Base-by-base conservation (phyloP, 2,888 invertebrate species). In the Phengaris alcon region DNA sequence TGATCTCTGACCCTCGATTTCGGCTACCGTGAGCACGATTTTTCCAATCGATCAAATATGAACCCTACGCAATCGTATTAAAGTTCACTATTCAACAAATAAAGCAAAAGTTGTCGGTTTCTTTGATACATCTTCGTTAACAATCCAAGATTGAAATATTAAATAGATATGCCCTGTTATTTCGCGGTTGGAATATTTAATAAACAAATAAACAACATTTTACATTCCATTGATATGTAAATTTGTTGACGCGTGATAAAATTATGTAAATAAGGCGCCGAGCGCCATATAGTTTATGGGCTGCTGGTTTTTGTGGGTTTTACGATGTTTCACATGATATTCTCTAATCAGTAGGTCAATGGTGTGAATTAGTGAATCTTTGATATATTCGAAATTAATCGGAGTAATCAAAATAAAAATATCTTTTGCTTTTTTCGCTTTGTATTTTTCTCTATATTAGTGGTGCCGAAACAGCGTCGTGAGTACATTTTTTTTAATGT, bases 1-100 rank as follows among this genome's bases (percentile, higher is more conserved):
- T 91, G 92, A 91, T 90, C 93, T 90, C 85, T 90, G 93, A 93
- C 93, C 93, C 90, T 85, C 87, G 87, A 88, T 88, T 90, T 92
- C 85, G 88, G 93, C 93, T 93, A 92, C 93, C 85, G 93, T 91
- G 86, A 85, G 84, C 92, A 92, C 91, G 91, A 90, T 86, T 87
- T 84, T 80, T 78, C 70, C 76, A 74, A 76, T 70, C 81, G 82
- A 78, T 76, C 77, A 15, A 86, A 84, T 84, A 76, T 82, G 77
- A 55, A 78, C 82, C 80, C 78, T 85, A 81, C 13, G 7, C 12
- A 46, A 70, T 70, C n/a, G 5, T 55, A 3, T 74, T 79, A 74
- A 46, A 55, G 15, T 77, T 84, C 83, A 80, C 82, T 82, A 79
- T 80, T 35, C 44, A 72, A 76, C 77, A 79, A 80, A 81, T 82